These are phyloP conservation scores for Lepus americanus DNA, from an alignment of 2,113 vertebrate species.

Conservation along the genomic window DNA sequence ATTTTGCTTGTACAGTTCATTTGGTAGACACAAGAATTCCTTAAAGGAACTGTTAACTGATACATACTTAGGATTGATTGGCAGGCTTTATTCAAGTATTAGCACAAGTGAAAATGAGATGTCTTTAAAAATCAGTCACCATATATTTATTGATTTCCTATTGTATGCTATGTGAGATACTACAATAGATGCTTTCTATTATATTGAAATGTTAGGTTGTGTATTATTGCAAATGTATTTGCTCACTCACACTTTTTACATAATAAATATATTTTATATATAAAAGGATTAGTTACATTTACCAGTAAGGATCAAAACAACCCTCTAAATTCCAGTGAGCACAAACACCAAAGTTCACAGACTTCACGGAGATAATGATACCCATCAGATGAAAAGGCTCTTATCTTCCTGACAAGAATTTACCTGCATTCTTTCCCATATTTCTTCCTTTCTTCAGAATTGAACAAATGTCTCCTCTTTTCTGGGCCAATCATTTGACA, in stretches of 20 bases:
- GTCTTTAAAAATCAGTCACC: slow-evolving; percentile 21
- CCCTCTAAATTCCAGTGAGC: background rate
- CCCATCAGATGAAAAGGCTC: background rate
- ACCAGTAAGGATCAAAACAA: background rate
- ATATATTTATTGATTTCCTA: background rate
- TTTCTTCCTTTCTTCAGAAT: background rate
- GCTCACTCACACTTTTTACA: no score
- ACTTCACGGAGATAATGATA: background rate
- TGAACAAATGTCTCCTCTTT: background rate
- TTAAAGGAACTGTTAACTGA: slow-evolving; percentile 31
- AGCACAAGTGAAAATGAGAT: slow-evolving; percentile 39
- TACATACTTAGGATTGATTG: background rate
- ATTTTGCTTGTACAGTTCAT: slow-evolving; percentile 21
- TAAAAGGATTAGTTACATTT: background rate
- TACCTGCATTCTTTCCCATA: background rate
- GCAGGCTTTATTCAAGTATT: background rate
- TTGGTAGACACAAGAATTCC: background rate
- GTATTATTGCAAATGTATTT: background rate
- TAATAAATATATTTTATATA: background rate
- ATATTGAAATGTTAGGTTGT: background rate
- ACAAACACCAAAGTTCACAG: background rate
- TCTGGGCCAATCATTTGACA: background rate
- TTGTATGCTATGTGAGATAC: background rate
- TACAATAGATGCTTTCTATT: background rate
- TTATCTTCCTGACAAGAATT: background rate